phyloP scores from a whole-genome alignment of 2,888 invertebrate species.

The Pseudanteris insignis region DNA sequence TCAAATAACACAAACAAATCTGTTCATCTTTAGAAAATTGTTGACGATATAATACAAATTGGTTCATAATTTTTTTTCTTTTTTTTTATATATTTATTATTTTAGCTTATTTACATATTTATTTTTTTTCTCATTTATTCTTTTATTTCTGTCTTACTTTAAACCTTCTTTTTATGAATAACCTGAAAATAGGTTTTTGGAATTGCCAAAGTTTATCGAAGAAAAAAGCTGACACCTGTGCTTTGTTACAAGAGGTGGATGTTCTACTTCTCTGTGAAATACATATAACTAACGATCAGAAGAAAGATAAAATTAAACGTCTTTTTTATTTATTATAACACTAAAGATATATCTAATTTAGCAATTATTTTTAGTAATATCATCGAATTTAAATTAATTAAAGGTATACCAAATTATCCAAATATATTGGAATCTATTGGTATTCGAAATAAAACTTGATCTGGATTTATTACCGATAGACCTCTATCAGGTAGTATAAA shows the following conservation, averaged over 20 bases:
- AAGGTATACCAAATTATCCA: neutral
- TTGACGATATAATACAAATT: too few species aligned
- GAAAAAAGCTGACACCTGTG: neutral
- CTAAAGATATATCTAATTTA: neutral
- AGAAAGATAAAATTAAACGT: too few species aligned
- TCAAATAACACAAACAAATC: too few species aligned
- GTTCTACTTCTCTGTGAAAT: too few species aligned
- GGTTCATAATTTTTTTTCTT: too few species aligned
- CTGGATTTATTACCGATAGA: neutral
- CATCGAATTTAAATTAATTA: neutral
- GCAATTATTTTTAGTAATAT: neutral
- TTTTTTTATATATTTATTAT: too few species aligned
- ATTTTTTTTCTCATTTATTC: neutral
- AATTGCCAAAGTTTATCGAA: neutral
- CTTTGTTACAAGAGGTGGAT: neutral
- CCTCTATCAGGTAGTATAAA: neutral
- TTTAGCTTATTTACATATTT: too few species aligned
- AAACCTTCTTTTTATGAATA: too few species aligned
- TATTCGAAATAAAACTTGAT: neutral
- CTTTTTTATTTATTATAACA: neutral
- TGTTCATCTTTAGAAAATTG: too few species aligned
- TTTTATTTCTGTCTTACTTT: too few species aligned
- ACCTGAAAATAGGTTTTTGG: neutral
- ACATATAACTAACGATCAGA: too few species aligned
- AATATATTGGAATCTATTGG: neutral